Conservation (phyloP, 2,888 invertebrate genomes). For the Pandemis heparana region DNA sequence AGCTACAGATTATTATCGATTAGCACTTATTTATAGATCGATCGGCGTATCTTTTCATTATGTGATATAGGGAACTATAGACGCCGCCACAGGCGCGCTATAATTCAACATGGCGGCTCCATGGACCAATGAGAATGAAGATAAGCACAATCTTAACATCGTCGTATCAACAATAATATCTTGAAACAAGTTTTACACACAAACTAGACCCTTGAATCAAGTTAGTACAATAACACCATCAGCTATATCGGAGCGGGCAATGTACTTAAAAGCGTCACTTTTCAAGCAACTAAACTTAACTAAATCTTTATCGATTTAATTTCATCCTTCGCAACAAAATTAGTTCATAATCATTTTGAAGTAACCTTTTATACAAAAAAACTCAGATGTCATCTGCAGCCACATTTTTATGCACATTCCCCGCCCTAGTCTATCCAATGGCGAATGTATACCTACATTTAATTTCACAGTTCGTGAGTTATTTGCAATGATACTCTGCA, state of each 20-base stretch:
- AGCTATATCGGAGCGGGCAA: background rate
- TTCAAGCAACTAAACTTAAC: too few relatives aligned
- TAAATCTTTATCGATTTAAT: too few relatives aligned
- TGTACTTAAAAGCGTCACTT: background rate
- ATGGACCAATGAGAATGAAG: constrained; percentile 1
- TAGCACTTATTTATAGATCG: constrained; percentile 16
- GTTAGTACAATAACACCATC: background rate
- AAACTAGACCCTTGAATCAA: background rate
- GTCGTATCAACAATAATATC: background rate
- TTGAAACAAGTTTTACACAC: background rate
- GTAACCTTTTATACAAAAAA: too few relatives aligned
- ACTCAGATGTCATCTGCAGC: background rate
- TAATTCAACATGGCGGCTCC: background rate
- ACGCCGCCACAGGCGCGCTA: background rate
- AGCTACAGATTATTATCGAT: constrained; percentile 22
- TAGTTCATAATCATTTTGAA: too few relatives aligned
- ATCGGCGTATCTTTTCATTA: constrained; percentile 7
- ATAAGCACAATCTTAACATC: constrained; percentile 1
- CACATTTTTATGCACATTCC: background rate
- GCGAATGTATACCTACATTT: background rate
- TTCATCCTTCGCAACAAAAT: background rate
- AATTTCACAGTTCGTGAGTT: background rate
- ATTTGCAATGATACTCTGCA: background rate
- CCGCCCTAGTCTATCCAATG: background rate
- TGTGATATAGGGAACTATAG: background rate